Base-by-base conservation (phyloP, 2,113 vertebrate species). In the Rynchops niger region DNA sequence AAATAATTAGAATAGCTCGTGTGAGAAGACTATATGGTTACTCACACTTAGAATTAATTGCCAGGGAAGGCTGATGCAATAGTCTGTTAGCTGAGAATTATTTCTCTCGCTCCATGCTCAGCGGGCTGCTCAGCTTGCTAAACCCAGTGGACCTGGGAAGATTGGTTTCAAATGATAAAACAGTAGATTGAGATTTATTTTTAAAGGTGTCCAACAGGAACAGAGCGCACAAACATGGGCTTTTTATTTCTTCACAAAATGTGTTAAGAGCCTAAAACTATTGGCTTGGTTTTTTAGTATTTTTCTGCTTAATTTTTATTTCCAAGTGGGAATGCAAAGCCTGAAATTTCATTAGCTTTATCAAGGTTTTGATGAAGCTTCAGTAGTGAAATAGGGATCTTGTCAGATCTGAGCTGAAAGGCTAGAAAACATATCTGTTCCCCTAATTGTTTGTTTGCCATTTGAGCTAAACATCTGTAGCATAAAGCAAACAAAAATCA, bases 281-380 rank as follows among this genome's bases (percentile, higher is more conserved):
- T 66, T 88, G 34, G 15, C 18, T 88, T 92, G 6, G 40, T 77
- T 27, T 36, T 88, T 82, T 56, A 58, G n/a, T 34, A 6, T 22
- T 27, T 88, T 87, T 38, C 53, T 81, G 22, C 45, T 78, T 88
- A 26, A 74, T 81, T 92, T 95, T 90, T 90, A 25, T 61, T 84
- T 90, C 34, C 42, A 70, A 38, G 40, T 43, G 47, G 38, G 29
- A 94, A 80, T 47, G 20, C 42, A 80, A 95, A 93, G 32, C 38
- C 42, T 90, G 36, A 81, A 47, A 21, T 67, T 83, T 82, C 29
- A 78, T 78, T 82, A 70, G 17, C 19, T 86, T 88, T 47, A 4
- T 63, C 2, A 5, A 83, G 16, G 13, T 59, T 92, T 95, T 86
- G 25, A 20, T 36, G 18, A 45, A 78, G 43, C 52, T 66, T n/a